Evolutionary conservation across 2,797 vertebrate genomes (phyloP).

Genomic region (Kryptopterus vitreolus): DNA sequence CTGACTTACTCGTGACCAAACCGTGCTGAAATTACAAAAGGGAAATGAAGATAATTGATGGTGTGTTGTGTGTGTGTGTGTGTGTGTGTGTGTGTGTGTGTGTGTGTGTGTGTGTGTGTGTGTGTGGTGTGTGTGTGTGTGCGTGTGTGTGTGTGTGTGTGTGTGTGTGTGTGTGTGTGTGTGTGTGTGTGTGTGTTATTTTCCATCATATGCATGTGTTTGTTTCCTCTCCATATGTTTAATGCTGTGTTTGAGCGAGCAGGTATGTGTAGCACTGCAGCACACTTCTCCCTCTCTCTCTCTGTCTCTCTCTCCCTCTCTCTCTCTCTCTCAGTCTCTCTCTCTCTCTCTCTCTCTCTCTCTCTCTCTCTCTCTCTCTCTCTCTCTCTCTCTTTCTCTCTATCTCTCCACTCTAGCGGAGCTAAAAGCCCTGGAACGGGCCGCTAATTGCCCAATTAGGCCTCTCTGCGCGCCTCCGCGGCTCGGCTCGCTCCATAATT

Average conservation of each 20-base stretch:
- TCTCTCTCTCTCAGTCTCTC: not conserved
- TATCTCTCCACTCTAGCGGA: constrained; percentile 79
- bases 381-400: constrained; percentile 66
- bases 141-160: not conserved
- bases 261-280: constrained; percentile 55
- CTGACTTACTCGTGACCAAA: too few species aligned
- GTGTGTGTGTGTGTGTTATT: not conserved
- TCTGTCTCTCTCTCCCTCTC: not conserved
- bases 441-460: constrained; percentile 99
- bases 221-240: constrained; percentile 4
- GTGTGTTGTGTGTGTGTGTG: not conserved
- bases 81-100: not conserved
- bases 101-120: not conserved
- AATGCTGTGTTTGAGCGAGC: constrained; percentile 31
- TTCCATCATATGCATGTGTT: not conserved
- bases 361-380: constrained; percentile 73
- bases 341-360: not conserved
- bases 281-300: constrained; percentile 64
- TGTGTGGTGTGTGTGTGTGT: not conserved
- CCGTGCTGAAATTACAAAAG: too few species aligned
- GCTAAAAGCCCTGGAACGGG: constrained; percentile 96
- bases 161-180: not conserved
- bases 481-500: constrained; percentile 90
- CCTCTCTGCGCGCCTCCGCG: constrained; percentile 87
- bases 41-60: too few species aligned